Percentiles rank a stretch among this genome's conserved stretches.
Evolutionary conservation across 35 echinoderm and acorn worm genomes (phyloP).

Genomic region (Strongylocentrotus purpuratus): DNA sequence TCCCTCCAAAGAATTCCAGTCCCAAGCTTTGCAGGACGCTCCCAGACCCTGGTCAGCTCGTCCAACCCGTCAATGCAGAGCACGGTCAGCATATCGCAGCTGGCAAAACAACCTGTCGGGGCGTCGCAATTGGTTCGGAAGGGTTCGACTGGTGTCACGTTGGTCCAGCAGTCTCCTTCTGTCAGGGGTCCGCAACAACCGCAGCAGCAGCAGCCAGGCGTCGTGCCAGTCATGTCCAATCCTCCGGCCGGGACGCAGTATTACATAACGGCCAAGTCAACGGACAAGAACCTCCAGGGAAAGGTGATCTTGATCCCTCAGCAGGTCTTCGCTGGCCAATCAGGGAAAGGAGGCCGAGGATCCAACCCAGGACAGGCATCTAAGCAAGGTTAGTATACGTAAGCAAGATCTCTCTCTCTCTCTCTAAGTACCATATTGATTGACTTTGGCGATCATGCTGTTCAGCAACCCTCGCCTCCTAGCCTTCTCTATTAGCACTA

Average conservation of each 20-base stretch:
- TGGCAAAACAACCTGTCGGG: background rate
- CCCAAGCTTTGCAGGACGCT: background rate
- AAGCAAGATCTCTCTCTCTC: too few relatives aligned
- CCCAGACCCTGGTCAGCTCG: background rate
- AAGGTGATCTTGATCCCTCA: constrained; percentile 98
- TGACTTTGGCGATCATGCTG: too few relatives aligned
- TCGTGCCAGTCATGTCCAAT: constrained; percentile 62
- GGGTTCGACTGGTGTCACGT: background rate
- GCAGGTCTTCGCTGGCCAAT: constrained; percentile 87
- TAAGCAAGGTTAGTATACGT: constrained; percentile 16
- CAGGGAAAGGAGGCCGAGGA: constrained; percentile 46
- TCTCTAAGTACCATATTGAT: too few relatives aligned
- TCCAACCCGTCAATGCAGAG: background rate
- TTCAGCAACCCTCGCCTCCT: too few relatives aligned
- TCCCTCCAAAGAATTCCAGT: constrained; percentile 24
- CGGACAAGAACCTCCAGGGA: constrained; percentile 95
- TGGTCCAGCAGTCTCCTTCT: constrained; percentile 19
- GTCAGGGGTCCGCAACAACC: background rate
- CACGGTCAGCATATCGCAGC: constrained; percentile 26
- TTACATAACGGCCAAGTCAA: constrained; percentile 96
- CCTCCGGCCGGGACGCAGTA: constrained; percentile 90
- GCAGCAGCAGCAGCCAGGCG: background rate
- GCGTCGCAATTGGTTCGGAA: constrained; percentile 13
- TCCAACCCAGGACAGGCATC: background rate
- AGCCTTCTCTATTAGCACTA: too few relatives aligned